These are phyloP conservation scores for Pygathrix nemaeus DNA, from an alignment of 2,113 vertebrate genomes.

Conservation along the genomic window DNA sequence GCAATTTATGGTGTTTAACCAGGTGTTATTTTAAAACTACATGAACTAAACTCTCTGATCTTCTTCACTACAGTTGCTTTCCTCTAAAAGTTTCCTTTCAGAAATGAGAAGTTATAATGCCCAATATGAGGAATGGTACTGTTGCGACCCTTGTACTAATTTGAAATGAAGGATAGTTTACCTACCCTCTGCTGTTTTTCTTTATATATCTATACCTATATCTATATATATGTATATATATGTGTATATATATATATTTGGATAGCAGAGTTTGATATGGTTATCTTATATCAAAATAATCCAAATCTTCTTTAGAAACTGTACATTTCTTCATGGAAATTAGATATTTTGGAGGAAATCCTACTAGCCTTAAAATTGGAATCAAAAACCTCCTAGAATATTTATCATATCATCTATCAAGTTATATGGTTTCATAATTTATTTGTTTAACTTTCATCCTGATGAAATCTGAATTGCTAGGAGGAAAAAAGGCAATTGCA, in stretches of 20 bases:
- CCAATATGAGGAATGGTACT: background rate
- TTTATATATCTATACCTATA: too few species aligned
- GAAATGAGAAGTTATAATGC: background rate
- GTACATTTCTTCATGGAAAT: background rate
- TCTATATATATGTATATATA: too few species aligned
- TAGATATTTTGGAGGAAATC: background rate
- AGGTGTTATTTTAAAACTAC: background rate
- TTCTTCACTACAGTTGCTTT: background rate
- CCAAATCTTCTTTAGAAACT: background rate
- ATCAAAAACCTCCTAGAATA: background rate
- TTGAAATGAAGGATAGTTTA: background rate
- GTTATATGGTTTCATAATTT: background rate
- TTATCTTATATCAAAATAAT: background rate
- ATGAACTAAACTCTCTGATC: background rate
- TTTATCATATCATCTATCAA: background rate
- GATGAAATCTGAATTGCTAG: background rate
- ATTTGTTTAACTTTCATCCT: background rate
- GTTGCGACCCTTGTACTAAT: background rate
- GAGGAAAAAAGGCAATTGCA: background rate
- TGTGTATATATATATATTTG: background rate
- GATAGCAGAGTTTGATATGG: background rate
- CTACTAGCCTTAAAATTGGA: background rate
- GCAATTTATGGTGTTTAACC: background rate
- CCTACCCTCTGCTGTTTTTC: rapidly evolving
- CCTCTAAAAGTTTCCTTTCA: background rate